Conservation (phyloP, 2,113 vertebrate species). For the Fregata magnificens region DNA sequence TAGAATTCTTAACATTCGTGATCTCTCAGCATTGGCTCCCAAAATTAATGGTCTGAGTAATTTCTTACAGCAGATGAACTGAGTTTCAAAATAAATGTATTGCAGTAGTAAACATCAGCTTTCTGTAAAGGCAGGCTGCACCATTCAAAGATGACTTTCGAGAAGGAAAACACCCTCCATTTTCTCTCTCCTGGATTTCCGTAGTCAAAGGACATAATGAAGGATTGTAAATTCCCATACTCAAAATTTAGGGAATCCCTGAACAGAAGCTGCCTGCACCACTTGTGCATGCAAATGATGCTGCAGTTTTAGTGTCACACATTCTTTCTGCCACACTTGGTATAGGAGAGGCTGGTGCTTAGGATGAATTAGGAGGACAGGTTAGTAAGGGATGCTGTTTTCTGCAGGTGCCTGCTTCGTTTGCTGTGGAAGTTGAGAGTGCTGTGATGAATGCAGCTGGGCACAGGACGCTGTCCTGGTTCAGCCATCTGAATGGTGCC, state of each 20-base stretch:
- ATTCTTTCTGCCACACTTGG: not conserved
- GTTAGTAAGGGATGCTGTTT: not conserved
- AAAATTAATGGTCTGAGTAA: constrained; percentile 68
- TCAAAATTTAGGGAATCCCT: not conserved
- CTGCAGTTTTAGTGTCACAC: not conserved
- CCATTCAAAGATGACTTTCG: not conserved
- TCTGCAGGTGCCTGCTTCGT: not conserved
- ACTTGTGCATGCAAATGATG: not conserved
- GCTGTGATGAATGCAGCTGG: not conserved
- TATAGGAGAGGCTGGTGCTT: not conserved
- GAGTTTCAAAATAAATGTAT: constrained; percentile 30
- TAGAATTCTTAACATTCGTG: constrained; percentile 65
- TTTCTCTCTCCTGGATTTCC: not conserved
- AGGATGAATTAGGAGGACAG: not conserved
- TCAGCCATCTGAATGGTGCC: not conserved
- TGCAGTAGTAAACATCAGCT: constrained; percentile 28
- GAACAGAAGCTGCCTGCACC: not conserved
- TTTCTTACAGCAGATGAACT: constrained; percentile 53
- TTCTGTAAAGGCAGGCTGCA: not conserved
- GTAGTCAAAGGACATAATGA: not conserved
- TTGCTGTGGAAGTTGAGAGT: not conserved
- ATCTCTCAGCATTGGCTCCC: constrained; percentile 58
- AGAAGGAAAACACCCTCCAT: not conserved
- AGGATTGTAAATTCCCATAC: not conserved
- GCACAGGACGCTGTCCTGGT: fast-evolving